Evolutionary conservation across 1,140 invertebrate species (phyloP), one percentile per base, ranked within the genome.

Genomic region (Alviniconcha marisindica): DNA sequence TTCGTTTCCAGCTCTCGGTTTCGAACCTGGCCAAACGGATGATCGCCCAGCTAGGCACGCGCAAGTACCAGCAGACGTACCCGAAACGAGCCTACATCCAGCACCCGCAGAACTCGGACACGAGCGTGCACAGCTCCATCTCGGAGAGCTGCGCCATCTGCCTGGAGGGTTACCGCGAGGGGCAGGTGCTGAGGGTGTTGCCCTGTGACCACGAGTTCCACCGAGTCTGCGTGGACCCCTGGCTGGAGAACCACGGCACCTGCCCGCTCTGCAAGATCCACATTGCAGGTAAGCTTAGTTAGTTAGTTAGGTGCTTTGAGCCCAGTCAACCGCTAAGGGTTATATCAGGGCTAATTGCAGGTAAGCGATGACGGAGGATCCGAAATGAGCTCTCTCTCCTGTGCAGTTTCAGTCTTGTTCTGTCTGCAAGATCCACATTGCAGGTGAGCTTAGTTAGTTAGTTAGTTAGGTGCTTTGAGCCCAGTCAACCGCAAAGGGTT

Each of bases 121-220:
- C 86, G 1, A 88, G 87, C 81, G 87, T 89, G 71, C 84, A 88
- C 2, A 87, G 87, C 48, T 91, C 91, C n/a, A 83, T 84, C 36
- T 81, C 81, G 7, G 92, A 93, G 74, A 85, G 88, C 48, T 93
- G 93, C 87, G 92, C 93, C 79, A 92, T 94, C 74, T 94, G 93
- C 86, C 88, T 94, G 79, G 93, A 93, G 74, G 92, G 93, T n/a
- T 94, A 93, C 87, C 86, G 87, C 33, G 89, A 92, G 69, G 90
- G 89, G 56, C 91, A 93, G 89, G 91, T 96, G 87, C 93, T 99
- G 81, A 95, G 97, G 85, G 97, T 98, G 81, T 91, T 99, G 89
- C 97, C 97, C 1, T 99, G 98, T 93, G 96, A 96, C 80, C 98
- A 99, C 93, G 97, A 98, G 92, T 99, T 98, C 92, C 98, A 99